Evolutionary conservation across 2,797 vertebrate genomes (phyloP).

Genomic region (Mormyrops attenuatus): DNA sequence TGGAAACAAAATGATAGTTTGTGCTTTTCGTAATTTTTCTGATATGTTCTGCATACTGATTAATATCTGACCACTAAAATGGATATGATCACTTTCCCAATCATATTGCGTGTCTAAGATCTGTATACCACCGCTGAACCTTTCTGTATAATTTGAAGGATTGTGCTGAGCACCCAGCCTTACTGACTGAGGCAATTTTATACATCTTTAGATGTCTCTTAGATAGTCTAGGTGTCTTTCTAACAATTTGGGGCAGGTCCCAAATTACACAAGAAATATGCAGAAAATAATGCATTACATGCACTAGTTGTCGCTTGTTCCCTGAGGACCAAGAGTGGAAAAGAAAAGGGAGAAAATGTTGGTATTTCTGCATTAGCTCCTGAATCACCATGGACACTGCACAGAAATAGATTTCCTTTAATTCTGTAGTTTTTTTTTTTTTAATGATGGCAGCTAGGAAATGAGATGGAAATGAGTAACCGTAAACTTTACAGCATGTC

Average conservation of each 20-base stretch:
- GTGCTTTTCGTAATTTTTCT: neutral
- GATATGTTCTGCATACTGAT: neutral
- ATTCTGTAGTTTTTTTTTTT: neutral
- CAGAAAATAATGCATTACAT: neutral
- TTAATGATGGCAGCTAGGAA: neutral
- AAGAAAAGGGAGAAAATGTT: neutral
- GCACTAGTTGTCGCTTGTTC: neutral
- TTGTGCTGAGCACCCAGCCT: neutral
- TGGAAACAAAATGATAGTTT: neutral
- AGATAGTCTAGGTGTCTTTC: neutral
- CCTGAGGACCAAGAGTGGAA: neutral
- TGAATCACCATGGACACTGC: neutral
- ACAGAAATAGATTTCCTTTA: conserved; percentile 5
- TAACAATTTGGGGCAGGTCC: neutral
- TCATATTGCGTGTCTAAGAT: neutral
- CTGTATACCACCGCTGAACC: neutral
- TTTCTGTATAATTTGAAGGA: neutral
- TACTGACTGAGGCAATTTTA: neutral
- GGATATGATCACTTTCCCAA: neutral
- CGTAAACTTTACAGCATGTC: neutral
- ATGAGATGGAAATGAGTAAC: neutral
- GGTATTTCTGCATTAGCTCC: neutral
- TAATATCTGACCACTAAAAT: neutral
- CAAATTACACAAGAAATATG: neutral
- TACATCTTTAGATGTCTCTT: neutral